A percentile compares a stretch with the other conserved stretches of the same genome.
Evolutionary conservation across 2,113 vertebrate species (phyloP).

Genomic region (Crocuta crocuta): DNA sequence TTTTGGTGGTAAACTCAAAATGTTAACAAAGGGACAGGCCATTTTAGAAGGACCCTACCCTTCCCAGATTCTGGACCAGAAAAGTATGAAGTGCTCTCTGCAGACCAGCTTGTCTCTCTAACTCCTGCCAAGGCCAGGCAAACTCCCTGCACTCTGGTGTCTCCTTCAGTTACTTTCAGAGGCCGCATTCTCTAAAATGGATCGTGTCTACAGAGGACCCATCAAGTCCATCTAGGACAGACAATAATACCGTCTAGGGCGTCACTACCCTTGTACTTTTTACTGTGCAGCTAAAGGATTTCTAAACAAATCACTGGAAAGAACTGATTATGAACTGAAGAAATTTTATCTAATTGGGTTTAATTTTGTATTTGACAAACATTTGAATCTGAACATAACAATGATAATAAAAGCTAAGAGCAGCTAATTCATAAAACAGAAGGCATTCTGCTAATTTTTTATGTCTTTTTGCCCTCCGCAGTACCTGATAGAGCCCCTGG

Average conservation of each 20-base stretch:
- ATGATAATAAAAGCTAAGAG: not conserved
- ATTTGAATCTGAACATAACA: not conserved
- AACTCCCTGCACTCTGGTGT: slow-evolving; percentile 7
- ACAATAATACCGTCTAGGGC: not conserved
- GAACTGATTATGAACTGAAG: not conserved
- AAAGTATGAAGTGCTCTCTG: not conserved
- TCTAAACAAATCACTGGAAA: not conserved
- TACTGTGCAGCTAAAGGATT: not conserved
- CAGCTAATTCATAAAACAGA: not conserved
- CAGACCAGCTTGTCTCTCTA: too few species aligned
- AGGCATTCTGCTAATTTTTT: not conserved
- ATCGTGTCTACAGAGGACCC: slow-evolving; percentile 67
- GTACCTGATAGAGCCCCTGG: not conserved
- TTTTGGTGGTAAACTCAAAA: not conserved
- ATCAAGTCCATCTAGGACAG: not conserved
- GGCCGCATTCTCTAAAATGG: slow-evolving; percentile 55
- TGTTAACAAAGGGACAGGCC: not conserved
- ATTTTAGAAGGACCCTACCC: not conserved
- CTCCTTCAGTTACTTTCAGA: slow-evolving; percentile 26
- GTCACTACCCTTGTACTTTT: not conserved
- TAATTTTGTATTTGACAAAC: not conserved
- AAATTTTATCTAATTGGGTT: not conserved
- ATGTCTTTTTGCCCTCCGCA: too few species aligned
- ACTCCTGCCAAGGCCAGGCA: not conserved
- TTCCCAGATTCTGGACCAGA: not conserved